Conservation (phyloP, 2,888 invertebrate species). For the Xestia ashworthii region DNA sequence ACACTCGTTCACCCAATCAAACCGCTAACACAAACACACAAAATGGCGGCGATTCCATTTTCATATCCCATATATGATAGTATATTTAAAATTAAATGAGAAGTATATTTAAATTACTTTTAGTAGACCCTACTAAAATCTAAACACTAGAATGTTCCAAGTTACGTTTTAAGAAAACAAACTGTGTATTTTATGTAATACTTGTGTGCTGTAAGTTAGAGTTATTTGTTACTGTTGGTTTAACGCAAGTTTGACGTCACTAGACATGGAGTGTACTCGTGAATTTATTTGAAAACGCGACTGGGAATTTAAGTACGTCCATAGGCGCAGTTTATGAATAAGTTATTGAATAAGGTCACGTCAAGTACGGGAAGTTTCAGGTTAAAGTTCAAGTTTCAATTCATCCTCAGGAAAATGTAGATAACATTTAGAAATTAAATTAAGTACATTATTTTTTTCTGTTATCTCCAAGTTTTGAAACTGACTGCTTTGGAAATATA, state of each 20-base stretch:
- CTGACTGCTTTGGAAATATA: constrained; percentile 42
- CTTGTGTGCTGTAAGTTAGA: constrained; percentile 22
- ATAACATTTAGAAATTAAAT: constrained; percentile 6
- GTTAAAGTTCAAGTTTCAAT: constrained; percentile 23
- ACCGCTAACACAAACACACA: constrained; percentile 27
- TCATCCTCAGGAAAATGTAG: neutral
- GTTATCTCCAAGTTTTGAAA: constrained; percentile 19
- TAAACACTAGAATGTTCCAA: constrained; percentile 61
- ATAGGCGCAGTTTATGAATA: constrained; percentile 36
- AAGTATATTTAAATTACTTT: constrained; percentile 49
- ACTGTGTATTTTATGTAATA: constrained; percentile 30
- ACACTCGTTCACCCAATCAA: constrained; percentile 14
- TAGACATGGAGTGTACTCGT: constrained; percentile 22
- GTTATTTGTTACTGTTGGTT: constrained; percentile 26
- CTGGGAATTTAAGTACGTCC: constrained; percentile 34
- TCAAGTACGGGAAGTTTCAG: constrained; percentile 25
- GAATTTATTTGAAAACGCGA: constrained; percentile 48
- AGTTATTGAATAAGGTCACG: constrained; percentile 23
- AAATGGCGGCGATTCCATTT: constrained; percentile 37
- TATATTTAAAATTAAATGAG: constrained; percentile 44
- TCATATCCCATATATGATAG: constrained; percentile 31
- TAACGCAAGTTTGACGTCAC: constrained; percentile 46
- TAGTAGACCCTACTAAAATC: constrained; percentile 50
- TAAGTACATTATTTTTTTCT: constrained; percentile 4
- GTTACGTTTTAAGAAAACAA: constrained; percentile 53